Conservation (phyloP, 2,888 invertebrate genomes). For the Drosophila subsilvestris region DNA sequence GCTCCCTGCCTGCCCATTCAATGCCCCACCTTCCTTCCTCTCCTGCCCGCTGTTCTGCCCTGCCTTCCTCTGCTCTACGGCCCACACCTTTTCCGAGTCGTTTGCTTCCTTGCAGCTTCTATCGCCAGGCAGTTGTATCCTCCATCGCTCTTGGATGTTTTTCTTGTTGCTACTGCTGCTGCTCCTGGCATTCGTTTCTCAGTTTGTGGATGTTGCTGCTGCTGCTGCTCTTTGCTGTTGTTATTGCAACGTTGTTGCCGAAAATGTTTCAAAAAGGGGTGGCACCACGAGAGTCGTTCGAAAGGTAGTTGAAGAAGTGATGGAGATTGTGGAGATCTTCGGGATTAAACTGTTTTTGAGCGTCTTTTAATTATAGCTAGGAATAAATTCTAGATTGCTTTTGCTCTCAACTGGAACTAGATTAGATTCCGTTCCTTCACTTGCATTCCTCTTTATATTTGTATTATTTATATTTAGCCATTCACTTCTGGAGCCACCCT, state of each 20-base stretch:
- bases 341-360: background rate
- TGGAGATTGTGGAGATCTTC: background rate
- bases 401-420: background rate
- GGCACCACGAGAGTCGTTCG: conserved; percentile 21
- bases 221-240: conserved; percentile 20
- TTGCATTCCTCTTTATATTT: no score
- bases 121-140: conserved; percentile 22
- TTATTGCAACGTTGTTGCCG: conserved; percentile 52
- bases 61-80: background rate
- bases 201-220: conserved; percentile 56
- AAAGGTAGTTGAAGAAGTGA: background rate
- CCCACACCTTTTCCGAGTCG: conserved; percentile 4
- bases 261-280: conserved; percentile 38
- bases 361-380: background rate
- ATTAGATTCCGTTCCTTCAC: no score
- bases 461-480: no score
- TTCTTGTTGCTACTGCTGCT: conserved; percentile 40
- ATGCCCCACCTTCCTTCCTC: conserved; percentile 1
- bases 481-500: conserved; percentile 14
- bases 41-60: background rate
- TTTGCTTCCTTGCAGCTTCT: conserved; percentile 44
- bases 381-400: no score
- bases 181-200: conserved; percentile 44
- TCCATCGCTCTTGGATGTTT: conserved; percentile 25
- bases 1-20: background rate